These are phyloP conservation scores for Lagorchestes hirsutus DNA, from an alignment of 2,797 vertebrate genomes.

Conservation along the genomic window DNA sequence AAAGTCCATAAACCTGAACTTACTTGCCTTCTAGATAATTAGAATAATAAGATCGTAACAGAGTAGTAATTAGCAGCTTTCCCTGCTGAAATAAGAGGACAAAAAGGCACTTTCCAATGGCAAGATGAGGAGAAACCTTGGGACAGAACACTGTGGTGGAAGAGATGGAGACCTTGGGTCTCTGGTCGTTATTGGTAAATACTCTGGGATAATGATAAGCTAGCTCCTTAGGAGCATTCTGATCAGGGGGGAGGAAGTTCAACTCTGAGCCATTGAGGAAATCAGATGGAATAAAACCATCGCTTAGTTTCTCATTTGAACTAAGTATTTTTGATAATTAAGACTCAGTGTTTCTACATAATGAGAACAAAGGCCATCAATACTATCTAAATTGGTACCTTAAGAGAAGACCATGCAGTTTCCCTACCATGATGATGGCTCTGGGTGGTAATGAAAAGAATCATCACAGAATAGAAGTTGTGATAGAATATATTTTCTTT, in stretches of 20 bases:
- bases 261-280: not conserved
- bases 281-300: not conserved
- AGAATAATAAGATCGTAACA: not conserved
- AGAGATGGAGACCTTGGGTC: not conserved
- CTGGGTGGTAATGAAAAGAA: not conserved
- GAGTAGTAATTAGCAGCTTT: not conserved
- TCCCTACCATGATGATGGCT: not conserved
- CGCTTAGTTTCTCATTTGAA: not conserved
- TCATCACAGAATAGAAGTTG: not conserved
- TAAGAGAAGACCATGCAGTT: not conserved
- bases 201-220: not conserved
- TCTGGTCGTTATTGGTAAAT: not conserved
- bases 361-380: not conserved
- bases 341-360: not conserved
- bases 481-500: not conserved
- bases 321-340: not conserved
- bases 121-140: not conserved
- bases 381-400: not conserved
- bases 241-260: not conserved
- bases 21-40: not conserved
- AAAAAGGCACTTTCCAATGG: not conserved
- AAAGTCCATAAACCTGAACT: not conserved
- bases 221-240: not conserved
- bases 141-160: not conserved
- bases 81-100: not conserved